Conservation (phyloP, 2,888 invertebrate genomes). For the Drosophila anomalata region DNA sequence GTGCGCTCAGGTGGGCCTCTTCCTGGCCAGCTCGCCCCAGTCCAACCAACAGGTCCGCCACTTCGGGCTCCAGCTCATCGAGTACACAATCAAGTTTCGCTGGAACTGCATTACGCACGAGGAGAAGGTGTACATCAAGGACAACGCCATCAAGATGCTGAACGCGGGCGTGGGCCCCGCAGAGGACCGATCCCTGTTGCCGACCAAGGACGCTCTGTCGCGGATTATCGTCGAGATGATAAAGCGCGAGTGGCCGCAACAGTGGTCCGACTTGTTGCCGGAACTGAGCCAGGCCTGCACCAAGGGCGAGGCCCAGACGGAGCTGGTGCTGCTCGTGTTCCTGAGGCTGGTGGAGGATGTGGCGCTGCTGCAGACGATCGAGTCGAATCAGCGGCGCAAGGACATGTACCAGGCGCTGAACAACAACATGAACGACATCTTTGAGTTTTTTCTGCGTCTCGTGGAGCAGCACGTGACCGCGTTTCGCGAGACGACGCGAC, state of each 20-base stretch:
- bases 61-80: constrained; percentile 96
- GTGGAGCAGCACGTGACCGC: constrained; percentile 92
- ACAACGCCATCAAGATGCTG: constrained; percentile 94
- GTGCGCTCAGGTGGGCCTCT: constrained; percentile 93
- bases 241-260: constrained; percentile 98
- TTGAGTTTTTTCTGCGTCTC: constrained; percentile 92
- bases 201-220: constrained; percentile 93
- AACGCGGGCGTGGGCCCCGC: constrained; percentile 90
- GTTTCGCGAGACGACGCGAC: constrained; percentile 88
- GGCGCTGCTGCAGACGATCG: constrained; percentile 93
- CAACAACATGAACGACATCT: constrained; percentile 94
- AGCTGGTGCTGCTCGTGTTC: constrained; percentile 94
- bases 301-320: constrained; percentile 94
- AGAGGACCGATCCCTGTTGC: constrained; percentile 87
- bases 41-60: constrained; percentile 92
- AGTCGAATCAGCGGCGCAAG: constrained; percentile 93
- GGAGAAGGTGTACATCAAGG: constrained; percentile 95
- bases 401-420: constrained; percentile 96
- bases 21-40: constrained; percentile 89
- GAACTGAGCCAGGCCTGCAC: constrained; percentile 93
- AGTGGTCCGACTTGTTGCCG: constrained; percentile 94
- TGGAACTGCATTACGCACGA: constrained; percentile 95
- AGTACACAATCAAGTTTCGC: constrained; percentile 95
- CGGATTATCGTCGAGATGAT: constrained; percentile 98
- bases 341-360: constrained; percentile 96